A percentile compares a stretch with the other conserved stretches of the same genome.
These are phyloP conservation scores for Kryptopterus vitreolus DNA, from an alignment of 2,797 vertebrate species.

Conservation along the genomic window DNA sequence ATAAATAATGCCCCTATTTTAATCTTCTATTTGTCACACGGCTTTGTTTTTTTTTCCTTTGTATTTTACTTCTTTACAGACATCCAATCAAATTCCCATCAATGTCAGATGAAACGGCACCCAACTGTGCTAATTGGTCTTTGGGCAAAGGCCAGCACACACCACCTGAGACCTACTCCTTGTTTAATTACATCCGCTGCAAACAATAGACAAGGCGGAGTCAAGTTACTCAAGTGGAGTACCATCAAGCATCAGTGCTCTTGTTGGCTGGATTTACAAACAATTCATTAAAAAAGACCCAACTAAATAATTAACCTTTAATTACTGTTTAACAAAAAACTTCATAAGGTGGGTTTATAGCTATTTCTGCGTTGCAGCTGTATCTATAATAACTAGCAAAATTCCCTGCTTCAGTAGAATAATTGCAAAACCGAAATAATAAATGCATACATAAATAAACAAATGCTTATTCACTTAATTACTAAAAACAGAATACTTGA, in stretches of 20 bases:
- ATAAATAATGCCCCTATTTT: neutral
- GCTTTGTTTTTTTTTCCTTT: neutral
- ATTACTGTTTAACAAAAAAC: no score
- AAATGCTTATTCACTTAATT: neutral
- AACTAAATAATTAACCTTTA: no score
- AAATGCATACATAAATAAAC: neutral
- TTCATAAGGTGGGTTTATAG: no score
- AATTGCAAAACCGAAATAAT: no score
- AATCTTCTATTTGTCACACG: neutral
- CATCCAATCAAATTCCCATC: slow-evolving; percentile 4
- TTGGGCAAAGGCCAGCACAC: neutral
- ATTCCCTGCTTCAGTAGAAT: neutral
- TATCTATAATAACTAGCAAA: no score
- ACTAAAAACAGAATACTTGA: neutral
- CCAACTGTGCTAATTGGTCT: slow-evolving; percentile 19
- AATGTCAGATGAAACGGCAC: slow-evolving; percentile 4
- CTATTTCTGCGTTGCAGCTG: no score
- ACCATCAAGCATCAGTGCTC: neutral
- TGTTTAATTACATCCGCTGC: neutral
- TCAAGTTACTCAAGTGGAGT: neutral
- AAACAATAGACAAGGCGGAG: neutral
- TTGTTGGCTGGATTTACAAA: no score
- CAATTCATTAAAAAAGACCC: no score
- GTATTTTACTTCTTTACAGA: neutral
- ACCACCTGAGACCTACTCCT: slow-evolving; percentile 8